Evolutionary conservation across 2,797 vertebrate species (phyloP), one percentile per base, ranked within the genome.

Genomic region (Cyclopterus lumpus): DNA sequence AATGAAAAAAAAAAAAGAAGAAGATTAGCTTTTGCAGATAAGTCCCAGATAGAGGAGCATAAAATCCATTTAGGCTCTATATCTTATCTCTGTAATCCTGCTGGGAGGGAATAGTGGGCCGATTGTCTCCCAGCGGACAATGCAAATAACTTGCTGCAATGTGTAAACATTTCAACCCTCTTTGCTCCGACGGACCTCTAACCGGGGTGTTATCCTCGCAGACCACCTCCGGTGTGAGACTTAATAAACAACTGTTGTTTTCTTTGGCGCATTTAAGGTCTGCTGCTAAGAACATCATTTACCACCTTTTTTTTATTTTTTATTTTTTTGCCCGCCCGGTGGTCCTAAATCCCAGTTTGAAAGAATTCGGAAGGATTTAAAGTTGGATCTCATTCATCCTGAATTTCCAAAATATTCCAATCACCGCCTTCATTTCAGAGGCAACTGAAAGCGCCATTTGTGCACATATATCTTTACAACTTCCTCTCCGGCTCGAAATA

Each of bases 61-160:
- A 91, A 90, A 92, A 91, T 79, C 82, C 82, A 88, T 92, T 93
- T 87, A 82, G 85, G 57, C 86, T 28, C 38, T 80, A 81, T 92
- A 82, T 92, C 88, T 93, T 94, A 94, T 94, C 91, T 91, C 57
- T 60, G 73, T 86, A 91, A 93, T 90, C 89, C 91, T 89, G 81
- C 91, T 54, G 80, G 87, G 90, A 89, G 82, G 85, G 86, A 81
- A 74, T 84, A 86, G 87, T 88, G 86, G 84, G 89, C 92, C 91
- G 91, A 93, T 93, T 90, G 90, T 92, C 89, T 93, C 93, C 90
- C 90, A 9, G 82, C 42, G 83, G 92, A 92, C 92, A 91, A 93
- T 91, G 90, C 93, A 93, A 93, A 94, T 92, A 92, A 88, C 86
- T 88, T 60, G 83, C 63, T 83, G 85, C 90, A 88, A 91, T 86